Percentiles rank a stretch among this genome's conserved stretches.
Evolutionary conservation across 92 coral and sea anemone genomes (phyloP).

Genomic region (Siderastrea radians): DNA sequence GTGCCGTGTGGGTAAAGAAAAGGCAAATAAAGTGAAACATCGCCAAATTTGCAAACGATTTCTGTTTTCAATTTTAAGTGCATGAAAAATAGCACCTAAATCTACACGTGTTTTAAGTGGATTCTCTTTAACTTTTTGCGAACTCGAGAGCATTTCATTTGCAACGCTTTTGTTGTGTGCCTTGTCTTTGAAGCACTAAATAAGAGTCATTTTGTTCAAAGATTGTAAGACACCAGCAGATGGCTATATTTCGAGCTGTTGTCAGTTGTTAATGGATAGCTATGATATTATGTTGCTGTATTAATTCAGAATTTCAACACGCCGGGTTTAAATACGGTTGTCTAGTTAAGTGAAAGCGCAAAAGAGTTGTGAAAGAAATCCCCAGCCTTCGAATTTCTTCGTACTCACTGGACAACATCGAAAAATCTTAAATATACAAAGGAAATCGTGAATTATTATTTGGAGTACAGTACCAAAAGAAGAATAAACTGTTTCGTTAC

Average conservation of each 20-base stretch:
- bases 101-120: conserved; percentile 35
- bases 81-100: conserved; percentile 2
- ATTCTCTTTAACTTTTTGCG: conserved; percentile 8
- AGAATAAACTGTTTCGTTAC: not conserved
- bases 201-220: conserved; percentile 21
- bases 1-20: not conserved
- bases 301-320: not conserved
- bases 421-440: not conserved
- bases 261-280: conserved; percentile 19
- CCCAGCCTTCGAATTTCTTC: not conserved
- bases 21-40: not conserved
- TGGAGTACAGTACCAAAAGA: too few species aligned
- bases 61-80: conserved; percentile 4
- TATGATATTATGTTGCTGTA: conserved; percentile 7
- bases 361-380: not conserved
- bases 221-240: conserved; percentile 42
- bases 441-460: too few species aligned
- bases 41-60: not conserved
- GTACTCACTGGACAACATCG: not conserved
- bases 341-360: too few species aligned
- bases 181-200: conserved; percentile 47
- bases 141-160: conserved; percentile 42
- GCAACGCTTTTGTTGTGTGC: not conserved
- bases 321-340: not conserved
- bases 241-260: conserved; percentile 17